Percentiles rank a stretch among this genome's conserved stretches.
Evolutionary conservation across 2,797 vertebrate genomes (phyloP).

Genomic region (Enteromius mattozi): DNA sequence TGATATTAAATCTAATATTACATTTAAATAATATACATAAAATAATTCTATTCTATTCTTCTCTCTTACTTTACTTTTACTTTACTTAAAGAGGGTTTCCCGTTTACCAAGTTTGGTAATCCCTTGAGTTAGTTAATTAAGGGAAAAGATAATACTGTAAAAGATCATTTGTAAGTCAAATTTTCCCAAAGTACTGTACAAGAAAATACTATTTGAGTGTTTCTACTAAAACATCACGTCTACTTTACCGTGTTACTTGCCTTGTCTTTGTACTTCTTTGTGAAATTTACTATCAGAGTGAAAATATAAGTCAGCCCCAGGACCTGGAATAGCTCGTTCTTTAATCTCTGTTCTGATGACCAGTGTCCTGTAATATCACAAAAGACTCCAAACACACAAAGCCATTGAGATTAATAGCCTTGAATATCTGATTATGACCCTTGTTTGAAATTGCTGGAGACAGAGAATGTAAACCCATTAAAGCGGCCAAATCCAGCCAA

Average conservation of each 20-base stretch:
- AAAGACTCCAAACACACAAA: constrained; percentile 38
- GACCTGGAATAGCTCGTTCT: background rate
- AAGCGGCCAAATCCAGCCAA: background rate
- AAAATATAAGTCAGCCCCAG: background rate
- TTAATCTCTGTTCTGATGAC: constrained; percentile 14
- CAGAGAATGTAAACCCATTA: constrained; percentile 13
- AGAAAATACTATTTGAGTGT: background rate
- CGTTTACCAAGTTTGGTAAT: background rate
- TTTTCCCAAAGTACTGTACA: background rate
- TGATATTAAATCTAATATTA: background rate
- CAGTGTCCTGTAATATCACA: constrained; percentile 19
- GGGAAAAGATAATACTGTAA: background rate
- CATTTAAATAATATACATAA: too few species aligned
- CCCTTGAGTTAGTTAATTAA: background rate
- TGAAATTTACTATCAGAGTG: background rate
- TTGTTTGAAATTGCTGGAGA: background rate
- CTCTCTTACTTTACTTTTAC: too few species aligned
- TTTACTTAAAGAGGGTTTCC: background rate
- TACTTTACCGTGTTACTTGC: background rate
- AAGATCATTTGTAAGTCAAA: background rate
- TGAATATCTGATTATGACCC: constrained; percentile 17
- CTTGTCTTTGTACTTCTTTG: background rate
- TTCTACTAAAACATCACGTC: background rate
- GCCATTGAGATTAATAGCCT: constrained; percentile 36
- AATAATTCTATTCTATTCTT: background rate